These are phyloP conservation scores for Synanceia verrucosa DNA, from an alignment of 2,797 vertebrate species.

Conservation along the genomic window DNA sequence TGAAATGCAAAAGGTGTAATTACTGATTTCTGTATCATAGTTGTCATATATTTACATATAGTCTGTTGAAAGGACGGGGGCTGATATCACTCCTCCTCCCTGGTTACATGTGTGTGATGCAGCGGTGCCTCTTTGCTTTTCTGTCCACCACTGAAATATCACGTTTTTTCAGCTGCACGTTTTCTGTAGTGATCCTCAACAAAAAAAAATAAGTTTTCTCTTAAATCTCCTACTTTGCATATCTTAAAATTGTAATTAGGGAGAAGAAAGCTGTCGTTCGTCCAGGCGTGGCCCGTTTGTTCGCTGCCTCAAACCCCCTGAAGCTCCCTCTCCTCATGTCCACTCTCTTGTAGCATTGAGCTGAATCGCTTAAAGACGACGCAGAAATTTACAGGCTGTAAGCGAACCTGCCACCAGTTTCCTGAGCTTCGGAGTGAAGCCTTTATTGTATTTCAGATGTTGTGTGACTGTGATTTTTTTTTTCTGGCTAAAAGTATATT, in stretches of 20 bases:
- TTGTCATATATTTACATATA: conserved; percentile 76
- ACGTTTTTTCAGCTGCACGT: conserved; percentile 53
- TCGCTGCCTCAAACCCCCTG: conserved; percentile 53
- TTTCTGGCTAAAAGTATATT: conserved; percentile 25
- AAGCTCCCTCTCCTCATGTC: not conserved
- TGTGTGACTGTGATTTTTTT: not conserved
- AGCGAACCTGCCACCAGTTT: conserved; percentile 17
- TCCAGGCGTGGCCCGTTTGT: conserved; percentile 37
- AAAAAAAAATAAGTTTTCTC: conserved; percentile 33
- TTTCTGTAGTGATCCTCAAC: conserved; percentile 47
- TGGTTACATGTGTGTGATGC: conserved; percentile 56
- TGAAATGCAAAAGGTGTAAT: conserved; percentile 79
- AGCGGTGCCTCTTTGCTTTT: conserved; percentile 69
- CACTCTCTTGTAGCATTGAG: conserved; percentile 57
- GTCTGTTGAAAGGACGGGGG: conserved; percentile 62
- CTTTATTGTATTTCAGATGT: conserved; percentile 34
- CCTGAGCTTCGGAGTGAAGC: not conserved
- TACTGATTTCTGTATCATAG: conserved; percentile 80
- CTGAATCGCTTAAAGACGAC: conserved; percentile 26
- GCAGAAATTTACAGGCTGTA: not conserved
- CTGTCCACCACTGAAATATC: conserved; percentile 64
- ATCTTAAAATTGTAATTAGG: conserved; percentile 77
- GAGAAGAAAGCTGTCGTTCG: conserved; percentile 28
- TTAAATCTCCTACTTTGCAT: conserved; percentile 59
- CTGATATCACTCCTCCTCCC: conserved; percentile 53